Base-by-base conservation (phyloP, 2,113 vertebrate genomes). In the Sorex araneus region DNA sequence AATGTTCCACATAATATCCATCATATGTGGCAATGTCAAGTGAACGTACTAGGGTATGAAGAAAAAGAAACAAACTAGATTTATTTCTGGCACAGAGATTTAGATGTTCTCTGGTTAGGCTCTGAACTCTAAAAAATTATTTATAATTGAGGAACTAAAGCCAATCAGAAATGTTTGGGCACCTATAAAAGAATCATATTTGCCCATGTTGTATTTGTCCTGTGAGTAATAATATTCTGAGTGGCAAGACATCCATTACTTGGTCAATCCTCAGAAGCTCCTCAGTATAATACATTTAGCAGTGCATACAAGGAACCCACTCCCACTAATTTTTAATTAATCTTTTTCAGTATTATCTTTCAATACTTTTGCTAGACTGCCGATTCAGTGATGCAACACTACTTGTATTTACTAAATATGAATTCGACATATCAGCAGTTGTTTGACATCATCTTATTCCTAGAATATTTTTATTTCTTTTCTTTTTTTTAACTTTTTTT, bases 261-360 rank as follows among this genome's bases (percentile, higher is more conserved):
- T 91, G 7, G 5, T 8, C 25, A 73, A 86, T 28, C 5, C 40
- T 43, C 67, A 36, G 36, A 69, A 73, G n/a, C 30, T 34, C n/a
- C 47, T 91, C 60, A 83, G 30, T 66, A 70, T 15, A 12, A 74
- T 67, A 64, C 8, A 45, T 32, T 69, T 4, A 40, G 40, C 40
- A 40, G 7, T 40, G 40, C 40, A 40, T 40, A 40, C 40, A 7
- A 40, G 40, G 40, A 40, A 40, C 40, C 40, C 40, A 40, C 7
- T 7, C 40, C 40, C 3, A 40, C 40, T 7, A 40, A 40, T 40
- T 40, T 40, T 4, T 40, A 40, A 40, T 40, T 4, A 40, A 40
- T 40, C 34, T 36, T 78, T 95, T 86, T 32, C 43, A 47, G 40
- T 79, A 16, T 79, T 75, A n/a, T 71, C 54, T 88, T 6, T 92